Conservation (phyloP, 2,113 vertebrate species). For the Burhinus bistriatus region DNA sequence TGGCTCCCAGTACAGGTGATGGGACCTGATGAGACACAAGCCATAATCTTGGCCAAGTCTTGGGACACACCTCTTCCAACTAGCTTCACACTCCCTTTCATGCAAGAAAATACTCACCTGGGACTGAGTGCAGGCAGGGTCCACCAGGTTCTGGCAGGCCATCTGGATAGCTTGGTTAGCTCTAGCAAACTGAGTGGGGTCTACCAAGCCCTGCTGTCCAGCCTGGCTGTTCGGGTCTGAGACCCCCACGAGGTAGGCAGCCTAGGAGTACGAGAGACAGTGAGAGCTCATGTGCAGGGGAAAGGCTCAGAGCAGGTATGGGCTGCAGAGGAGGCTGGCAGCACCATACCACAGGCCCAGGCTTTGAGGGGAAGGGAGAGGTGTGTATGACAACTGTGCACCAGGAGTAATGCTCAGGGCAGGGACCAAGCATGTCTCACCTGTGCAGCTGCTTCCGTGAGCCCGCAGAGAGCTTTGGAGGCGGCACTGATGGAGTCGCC, state of each 20-base stretch:
- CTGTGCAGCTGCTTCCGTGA: slow-evolving; percentile 95
- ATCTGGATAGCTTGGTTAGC: slow-evolving; percentile 98
- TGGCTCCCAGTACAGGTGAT: background rate
- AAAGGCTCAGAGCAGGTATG: background rate
- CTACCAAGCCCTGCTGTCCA: slow-evolving; percentile 93
- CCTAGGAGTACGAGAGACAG: slow-evolving; percentile 65
- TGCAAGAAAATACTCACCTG: slow-evolving; percentile 78
- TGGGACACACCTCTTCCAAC: background rate
- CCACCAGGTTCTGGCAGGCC: slow-evolving; percentile 97
- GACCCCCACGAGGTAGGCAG: slow-evolving; percentile 91
- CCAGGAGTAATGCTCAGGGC: background rate
- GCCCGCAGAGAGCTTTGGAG: slow-evolving; percentile 94
- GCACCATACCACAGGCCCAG: background rate
- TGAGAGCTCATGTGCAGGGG: background rate
- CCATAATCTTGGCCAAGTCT: background rate
- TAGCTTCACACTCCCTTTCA: background rate
- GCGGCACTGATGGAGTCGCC: slow-evolving; percentile 89
- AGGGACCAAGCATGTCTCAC: slow-evolving; percentile 42
- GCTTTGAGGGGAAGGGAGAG: background rate
- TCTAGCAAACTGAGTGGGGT: slow-evolving; percentile 94
- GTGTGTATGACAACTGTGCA: background rate
- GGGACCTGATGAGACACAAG: background rate
- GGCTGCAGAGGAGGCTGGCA: background rate
- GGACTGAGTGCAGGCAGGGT: slow-evolving; percentile 93
- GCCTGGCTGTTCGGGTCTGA: slow-evolving; percentile 94